phyloP scores from a whole-genome alignment of 2,888 invertebrate species.

The Lasioglossum marginatum region DNA sequence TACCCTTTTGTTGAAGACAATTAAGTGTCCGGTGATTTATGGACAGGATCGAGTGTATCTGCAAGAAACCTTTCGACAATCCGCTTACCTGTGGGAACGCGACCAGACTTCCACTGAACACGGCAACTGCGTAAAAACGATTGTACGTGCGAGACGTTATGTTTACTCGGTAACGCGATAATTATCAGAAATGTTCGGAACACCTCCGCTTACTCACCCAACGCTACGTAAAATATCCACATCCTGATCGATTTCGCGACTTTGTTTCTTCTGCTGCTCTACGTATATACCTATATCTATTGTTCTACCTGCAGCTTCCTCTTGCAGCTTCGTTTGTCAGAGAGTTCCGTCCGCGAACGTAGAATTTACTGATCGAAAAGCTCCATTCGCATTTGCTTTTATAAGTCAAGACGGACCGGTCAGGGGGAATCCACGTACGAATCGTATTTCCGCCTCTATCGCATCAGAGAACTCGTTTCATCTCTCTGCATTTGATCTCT shows the following conservation, averaged over 20 bases:
- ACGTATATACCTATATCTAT: not conserved
- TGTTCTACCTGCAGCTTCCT: not conserved
- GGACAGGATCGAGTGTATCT: no score
- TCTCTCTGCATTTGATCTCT: not conserved
- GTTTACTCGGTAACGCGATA: not conserved
- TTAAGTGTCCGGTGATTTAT: no score
- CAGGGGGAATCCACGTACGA: not conserved
- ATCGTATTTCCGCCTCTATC: constrained; percentile 17
- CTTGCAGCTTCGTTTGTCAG: no score
- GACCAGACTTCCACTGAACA: not conserved
- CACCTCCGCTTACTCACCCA: constrained; percentile 32
- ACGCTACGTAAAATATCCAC: constrained; percentile 6
- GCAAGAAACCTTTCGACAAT: no score
- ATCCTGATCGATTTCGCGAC: not conserved
- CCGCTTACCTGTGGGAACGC: constrained; percentile 60
- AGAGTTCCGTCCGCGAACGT: constrained; percentile 2
- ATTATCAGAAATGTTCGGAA: not conserved
- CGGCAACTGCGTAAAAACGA: constrained; percentile 20
- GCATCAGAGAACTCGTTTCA: not conserved
- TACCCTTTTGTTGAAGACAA: no score
- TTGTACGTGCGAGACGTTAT: not conserved
- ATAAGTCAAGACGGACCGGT: constrained; percentile 41
- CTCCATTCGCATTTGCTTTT: constrained; percentile 44
- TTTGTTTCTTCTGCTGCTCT: not conserved
- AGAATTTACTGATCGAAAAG: constrained; percentile 42